These are phyloP conservation scores for Danio jaintianensis DNA, from an alignment of 2,797 vertebrate genomes.

Conservation along the genomic window DNA sequence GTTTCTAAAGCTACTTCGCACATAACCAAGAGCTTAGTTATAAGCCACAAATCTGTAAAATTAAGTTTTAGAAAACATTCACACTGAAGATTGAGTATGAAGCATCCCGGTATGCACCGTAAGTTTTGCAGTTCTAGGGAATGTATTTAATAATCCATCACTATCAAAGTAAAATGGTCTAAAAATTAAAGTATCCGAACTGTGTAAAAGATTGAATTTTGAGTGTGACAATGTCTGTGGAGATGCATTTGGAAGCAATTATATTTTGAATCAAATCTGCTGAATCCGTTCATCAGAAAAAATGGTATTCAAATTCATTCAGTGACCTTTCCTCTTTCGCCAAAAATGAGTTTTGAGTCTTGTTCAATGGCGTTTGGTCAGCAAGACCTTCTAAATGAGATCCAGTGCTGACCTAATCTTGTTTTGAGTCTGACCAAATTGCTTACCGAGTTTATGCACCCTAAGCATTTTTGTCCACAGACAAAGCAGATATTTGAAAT, in stretches of 20 bases:
- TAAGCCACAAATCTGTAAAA: slow-evolving; percentile 37
- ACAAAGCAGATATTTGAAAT: slow-evolving; percentile 15
- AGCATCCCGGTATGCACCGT: slow-evolving; percentile 5
- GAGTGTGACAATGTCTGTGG: slow-evolving; percentile 1
- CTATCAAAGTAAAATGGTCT: slow-evolving; percentile 12
- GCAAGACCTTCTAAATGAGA: not conserved
- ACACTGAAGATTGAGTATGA: slow-evolving; percentile 5
- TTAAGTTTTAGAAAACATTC: slow-evolving; percentile 30
- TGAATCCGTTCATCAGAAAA: not conserved
- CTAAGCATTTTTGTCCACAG: not conserved
- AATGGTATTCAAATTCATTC: not conserved
- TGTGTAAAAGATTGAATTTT: slow-evolving; percentile 20
- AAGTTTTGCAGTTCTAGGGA: slow-evolving; percentile 8
- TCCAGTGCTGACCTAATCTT: slow-evolving; percentile 18
- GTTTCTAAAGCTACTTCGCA: slow-evolving; percentile 3
- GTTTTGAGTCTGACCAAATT: slow-evolving; percentile 10
- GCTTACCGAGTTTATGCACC: slow-evolving; percentile 3
- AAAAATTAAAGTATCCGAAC: slow-evolving; percentile 25
- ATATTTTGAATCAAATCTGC: not conserved
- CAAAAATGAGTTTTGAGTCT: not conserved
- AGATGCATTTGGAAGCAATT: slow-evolving; percentile 2
- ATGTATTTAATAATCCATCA: slow-evolving; percentile 30
- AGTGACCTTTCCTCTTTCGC: not conserved
- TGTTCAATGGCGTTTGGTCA: not conserved
- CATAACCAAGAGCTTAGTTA: slow-evolving; percentile 35